Percentiles rank a stretch among this genome's conserved stretches.
Conservation (phyloP, 2,113 vertebrate species). For the Hassar affinis region DNA sequence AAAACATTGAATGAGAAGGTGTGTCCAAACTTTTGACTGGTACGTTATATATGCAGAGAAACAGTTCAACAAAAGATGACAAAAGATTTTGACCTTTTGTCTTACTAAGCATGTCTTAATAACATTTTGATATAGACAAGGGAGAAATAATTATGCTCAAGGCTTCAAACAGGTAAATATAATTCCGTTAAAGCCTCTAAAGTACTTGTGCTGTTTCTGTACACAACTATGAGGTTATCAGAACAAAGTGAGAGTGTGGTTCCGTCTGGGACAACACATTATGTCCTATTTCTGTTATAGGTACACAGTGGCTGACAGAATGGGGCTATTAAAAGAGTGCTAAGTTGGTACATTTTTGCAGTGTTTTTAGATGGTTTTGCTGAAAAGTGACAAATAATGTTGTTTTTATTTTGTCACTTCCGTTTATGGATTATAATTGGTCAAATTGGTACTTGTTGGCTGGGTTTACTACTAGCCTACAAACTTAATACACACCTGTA, state of each 20-base stretch:
- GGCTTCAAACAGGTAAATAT: background rate
- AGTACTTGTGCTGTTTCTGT: background rate
- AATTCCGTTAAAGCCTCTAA: background rate
- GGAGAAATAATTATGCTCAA: background rate
- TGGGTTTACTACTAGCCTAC: conserved; percentile 33
- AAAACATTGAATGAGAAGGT: too few relatives aligned
- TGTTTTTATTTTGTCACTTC: conserved; percentile 21
- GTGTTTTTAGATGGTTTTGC: conserved; percentile 29
- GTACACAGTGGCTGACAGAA: conserved; percentile 53
- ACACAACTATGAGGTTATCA: background rate
- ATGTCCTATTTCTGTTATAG: conserved; percentile 40
- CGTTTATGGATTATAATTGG: conserved; percentile 25
- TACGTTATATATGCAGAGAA: too few relatives aligned
- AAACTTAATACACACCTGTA: conserved; percentile 50
- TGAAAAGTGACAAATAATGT: conserved; percentile 39
- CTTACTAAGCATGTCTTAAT: background rate
- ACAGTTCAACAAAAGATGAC: background rate
- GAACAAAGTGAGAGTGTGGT: conserved; percentile 1
- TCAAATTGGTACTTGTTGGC: conserved; percentile 30
- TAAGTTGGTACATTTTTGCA: conserved; percentile 37
- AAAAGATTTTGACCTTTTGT: background rate
- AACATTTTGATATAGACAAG: background rate
- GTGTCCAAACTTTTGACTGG: too few relatives aligned
- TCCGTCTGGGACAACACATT: conserved; percentile 38
- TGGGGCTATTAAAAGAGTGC: conserved; percentile 48